Base-by-base conservation (phyloP, 2,113 vertebrate species). In the Capricornis sumatraensis region DNA sequence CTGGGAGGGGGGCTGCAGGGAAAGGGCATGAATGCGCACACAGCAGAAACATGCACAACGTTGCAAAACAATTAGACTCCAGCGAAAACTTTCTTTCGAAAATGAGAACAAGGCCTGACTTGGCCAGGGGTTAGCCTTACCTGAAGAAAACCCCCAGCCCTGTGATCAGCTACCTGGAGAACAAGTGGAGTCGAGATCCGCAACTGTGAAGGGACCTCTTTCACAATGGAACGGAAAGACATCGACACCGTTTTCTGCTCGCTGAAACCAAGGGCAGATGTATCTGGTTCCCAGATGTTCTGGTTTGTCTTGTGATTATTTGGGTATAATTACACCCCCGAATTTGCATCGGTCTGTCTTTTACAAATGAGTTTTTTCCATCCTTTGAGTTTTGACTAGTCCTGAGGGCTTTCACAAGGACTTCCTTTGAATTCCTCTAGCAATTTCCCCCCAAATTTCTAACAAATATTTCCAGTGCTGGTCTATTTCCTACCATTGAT, bases 21-120 rank as follows among this genome's bases (percentile, higher is more conserved):
- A 7, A 25, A 27, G 21, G 21, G 36, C 3, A 3, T 0, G 12
- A 7, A 3, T 14, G 23, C 7, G 40, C 13, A 1, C 23, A 14
- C 40, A 43, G 40, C 23, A 7, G 71, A 27, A 13, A 43, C 23
- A 4, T 25, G 27, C 8, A 10, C 12, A 15, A 0, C 71, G 4
- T 0, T 27, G 71, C 12, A 27, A 43, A 43, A 23, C 71, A 27
- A 2, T 43, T 25, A 14, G 1, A 4, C 40, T 14, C 71, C 71
- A 43, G 25, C 7, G 36, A 27, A 40, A 74, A 27, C 30, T 3
- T 25, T 74, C 5, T 13, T 14, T 74, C 23, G 9, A 25, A 40
- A 43, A 14, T 14, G 40, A 88, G 60, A 36, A 47, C 0, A 36
- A 67, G 45, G 3, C 6, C 50, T 52, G 33, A 5, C 5, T 25